A percentile compares a stretch with the other conserved stretches of the same genome.
phyloP scores from a whole-genome alignment of 2,797 vertebrate species.

The Gambusia yucatana region DNA sequence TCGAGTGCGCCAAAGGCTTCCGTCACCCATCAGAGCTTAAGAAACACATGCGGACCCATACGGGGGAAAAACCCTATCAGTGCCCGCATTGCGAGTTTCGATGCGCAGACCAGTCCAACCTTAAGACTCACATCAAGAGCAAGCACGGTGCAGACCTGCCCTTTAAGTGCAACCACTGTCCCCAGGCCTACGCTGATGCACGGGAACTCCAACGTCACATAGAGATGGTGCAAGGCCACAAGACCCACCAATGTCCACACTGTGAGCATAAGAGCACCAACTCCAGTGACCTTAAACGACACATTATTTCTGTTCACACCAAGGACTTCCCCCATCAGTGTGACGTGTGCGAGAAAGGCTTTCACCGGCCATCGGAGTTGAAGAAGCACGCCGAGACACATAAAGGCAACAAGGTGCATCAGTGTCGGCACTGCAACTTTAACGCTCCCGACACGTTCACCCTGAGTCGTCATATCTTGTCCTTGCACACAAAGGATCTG shows the following conservation, averaged over 20 bases:
- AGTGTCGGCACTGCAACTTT: slow-evolving; percentile 98
- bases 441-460: slow-evolving; percentile 96
- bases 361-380: slow-evolving; percentile 97
- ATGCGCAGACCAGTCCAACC: slow-evolving; percentile 96
- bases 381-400: slow-evolving; percentile 97
- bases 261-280: slow-evolving; percentile 99
- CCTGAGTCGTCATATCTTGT: slow-evolving; percentile 95
- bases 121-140: slow-evolving; percentile 98
- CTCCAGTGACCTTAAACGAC: slow-evolving; percentile 97
- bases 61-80: slow-evolving; percentile 95
- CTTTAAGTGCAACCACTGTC: slow-evolving; percentile 94
- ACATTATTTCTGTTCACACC: slow-evolving; percentile 98
- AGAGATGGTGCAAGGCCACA: slow-evolving; percentile 94
- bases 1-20: slow-evolving; percentile 98
- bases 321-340: slow-evolving; percentile 99
- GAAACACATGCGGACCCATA: slow-evolving; percentile 99
- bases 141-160: slow-evolving; percentile 96
- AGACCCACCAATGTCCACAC: slow-evolving; percentile 96
- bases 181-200: slow-evolving; percentile 91
- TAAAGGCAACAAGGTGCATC: slow-evolving; percentile 96
- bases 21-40: slow-evolving; percentile 97
- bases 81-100: slow-evolving; percentile 97
- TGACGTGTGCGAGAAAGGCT: slow-evolving; percentile 96
- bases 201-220: slow-evolving; percentile 92
- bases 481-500: slow-evolving; percentile 95